A percentile compares a stretch with the other conserved stretches of the same genome.
phyloP scores from a whole-genome alignment of 2,888 invertebrate species.

The Bellardia pandia region DNA sequence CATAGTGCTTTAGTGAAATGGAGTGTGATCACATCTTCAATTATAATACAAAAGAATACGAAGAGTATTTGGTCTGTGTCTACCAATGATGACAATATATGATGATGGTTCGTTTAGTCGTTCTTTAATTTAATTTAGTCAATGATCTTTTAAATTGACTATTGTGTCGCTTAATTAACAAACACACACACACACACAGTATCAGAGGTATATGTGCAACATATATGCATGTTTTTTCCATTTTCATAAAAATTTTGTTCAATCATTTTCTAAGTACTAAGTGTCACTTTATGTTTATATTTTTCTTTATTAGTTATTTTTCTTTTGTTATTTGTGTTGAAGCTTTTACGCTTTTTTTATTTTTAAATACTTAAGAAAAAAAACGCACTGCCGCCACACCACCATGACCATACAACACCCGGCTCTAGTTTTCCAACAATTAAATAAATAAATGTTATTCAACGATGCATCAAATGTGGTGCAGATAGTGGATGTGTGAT shows the following conservation, averaged over 20 bases:
- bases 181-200: not conserved
- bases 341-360: slow-evolving; percentile 40
- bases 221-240: not conserved
- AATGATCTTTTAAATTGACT: slow-evolving; percentile 71
- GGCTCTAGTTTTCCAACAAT: slow-evolving; percentile 46
- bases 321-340: slow-evolving; percentile 8
- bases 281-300: slow-evolving; percentile 53
- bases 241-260: slow-evolving; percentile 24
- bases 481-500: slow-evolving; percentile 63
- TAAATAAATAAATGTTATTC: slow-evolving; percentile 61
- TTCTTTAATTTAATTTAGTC: slow-evolving; percentile 67
- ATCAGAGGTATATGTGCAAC: not conserved
- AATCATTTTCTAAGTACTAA: slow-evolving; percentile 61
- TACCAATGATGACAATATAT: slow-evolving; percentile 13
- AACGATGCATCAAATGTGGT: slow-evolving; percentile 68
- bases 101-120: slow-evolving; percentile 33
- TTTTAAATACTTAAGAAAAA: slow-evolving; percentile 37
- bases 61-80: slow-evolving; percentile 2
- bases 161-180: slow-evolving; percentile 63
- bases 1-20: slow-evolving; percentile 20
- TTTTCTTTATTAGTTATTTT: slow-evolving; percentile 47
- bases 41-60: not conserved
- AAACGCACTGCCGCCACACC: slow-evolving; percentile 8
- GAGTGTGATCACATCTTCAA: slow-evolving; percentile 23
- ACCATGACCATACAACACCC: slow-evolving; percentile 41